phyloP scores from a whole-genome alignment of 2,797 vertebrate species.

The Mycteria americana region DNA sequence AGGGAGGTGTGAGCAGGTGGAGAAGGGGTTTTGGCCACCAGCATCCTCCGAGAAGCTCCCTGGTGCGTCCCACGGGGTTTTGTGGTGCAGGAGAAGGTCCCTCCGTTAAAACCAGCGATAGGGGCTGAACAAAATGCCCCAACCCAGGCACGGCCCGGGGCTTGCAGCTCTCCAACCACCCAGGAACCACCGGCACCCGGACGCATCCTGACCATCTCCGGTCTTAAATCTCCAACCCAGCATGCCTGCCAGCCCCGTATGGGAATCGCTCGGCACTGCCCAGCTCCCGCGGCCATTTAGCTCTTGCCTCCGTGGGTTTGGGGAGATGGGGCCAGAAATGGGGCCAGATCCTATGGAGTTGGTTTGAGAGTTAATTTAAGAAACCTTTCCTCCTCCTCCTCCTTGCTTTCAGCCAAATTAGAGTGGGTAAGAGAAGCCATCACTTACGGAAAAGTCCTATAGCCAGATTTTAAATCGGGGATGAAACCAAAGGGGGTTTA shows the following conservation, averaged over 20 bases:
- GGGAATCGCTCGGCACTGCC: neutral
- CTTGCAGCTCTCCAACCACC: neutral
- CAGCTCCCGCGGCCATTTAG: accelerated
- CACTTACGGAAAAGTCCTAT: neutral
- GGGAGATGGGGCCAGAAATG: neutral
- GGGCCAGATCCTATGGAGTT: neutral
- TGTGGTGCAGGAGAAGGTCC: neutral
- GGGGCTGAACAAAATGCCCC: neutral
- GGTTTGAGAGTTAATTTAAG: neutral
- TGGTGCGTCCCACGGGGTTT: neutral
- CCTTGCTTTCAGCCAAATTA: neutral
- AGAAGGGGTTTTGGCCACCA: neutral
- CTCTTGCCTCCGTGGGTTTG: neutral
- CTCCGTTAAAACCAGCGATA: neutral
- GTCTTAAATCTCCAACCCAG: neutral
- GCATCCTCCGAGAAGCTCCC: neutral
- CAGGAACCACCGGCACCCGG: accelerated
- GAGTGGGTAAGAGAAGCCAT: neutral
- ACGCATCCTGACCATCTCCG: neutral
- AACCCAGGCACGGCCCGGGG: accelerated
- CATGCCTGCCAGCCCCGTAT: accelerated
- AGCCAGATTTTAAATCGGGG: neutral
- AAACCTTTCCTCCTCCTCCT: neutral
- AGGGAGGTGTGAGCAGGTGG: neutral
- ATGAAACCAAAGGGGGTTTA: neutral